Evolutionary conservation across 2,797 vertebrate genomes (phyloP).

Genomic region (Malacoraja senta): DNA sequence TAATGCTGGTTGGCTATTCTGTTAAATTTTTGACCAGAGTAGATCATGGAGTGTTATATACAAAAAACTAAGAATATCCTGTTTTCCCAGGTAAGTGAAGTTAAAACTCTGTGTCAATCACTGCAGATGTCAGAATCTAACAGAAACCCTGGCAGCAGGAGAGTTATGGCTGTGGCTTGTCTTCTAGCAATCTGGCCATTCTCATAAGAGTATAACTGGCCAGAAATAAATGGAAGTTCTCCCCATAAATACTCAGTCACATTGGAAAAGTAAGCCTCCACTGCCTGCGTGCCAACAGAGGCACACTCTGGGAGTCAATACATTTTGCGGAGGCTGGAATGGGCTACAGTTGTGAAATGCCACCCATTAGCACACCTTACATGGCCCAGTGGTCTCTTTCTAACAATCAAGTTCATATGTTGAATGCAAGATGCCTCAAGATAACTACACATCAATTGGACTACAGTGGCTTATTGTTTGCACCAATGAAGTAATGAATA

Average conservation of each 20-base stretch:
- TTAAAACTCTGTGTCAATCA: not conserved
- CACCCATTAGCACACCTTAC: not conserved
- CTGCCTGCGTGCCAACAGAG: not conserved
- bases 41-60: no score
- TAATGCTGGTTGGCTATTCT: no score
- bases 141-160: not conserved
- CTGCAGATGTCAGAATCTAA: not conserved
- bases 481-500: no score
- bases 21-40: no score
- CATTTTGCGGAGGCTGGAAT: not conserved
- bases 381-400: not conserved
- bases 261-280: not conserved
- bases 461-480: not conserved
- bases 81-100: no score
- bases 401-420: not conserved
- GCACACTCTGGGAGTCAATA: not conserved
- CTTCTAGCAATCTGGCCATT: no score
- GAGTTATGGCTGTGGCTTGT: not conserved
- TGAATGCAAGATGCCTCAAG: not conserved
- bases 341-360: not conserved
- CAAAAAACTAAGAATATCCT: no score
- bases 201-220: no score
- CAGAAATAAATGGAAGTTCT: no score
- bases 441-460: not conserved
- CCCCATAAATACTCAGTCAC: no score